Percentiles rank a stretch among this genome's conserved stretches.
phyloP scores from a whole-genome alignment of 1,140 invertebrate species.

The Drosophila prosaltans region DNA sequence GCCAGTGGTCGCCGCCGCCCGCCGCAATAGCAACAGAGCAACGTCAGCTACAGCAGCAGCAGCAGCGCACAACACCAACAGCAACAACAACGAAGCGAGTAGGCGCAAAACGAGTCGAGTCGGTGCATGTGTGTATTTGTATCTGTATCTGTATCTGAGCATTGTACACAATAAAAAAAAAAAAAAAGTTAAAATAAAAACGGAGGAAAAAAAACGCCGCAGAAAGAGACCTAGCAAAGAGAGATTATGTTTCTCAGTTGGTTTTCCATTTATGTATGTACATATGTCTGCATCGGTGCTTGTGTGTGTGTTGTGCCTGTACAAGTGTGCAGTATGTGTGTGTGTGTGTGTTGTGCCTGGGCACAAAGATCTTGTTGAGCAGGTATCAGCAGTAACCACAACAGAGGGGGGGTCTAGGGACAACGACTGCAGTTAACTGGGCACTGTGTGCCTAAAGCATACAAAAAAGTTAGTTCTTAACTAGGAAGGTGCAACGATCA shows the following conservation, averaged over 20 bases:
- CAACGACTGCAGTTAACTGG: slow-evolving; percentile 38
- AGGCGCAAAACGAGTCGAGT: slow-evolving; percentile 49
- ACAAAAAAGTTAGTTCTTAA: too few species aligned
- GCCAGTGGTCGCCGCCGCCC: neutral
- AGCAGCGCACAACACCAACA: neutral
- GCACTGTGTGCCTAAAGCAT: neutral
- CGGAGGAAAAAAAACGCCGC: slow-evolving; percentile 12
- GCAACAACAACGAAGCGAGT: slow-evolving; percentile 15
- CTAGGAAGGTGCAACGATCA: neutral
- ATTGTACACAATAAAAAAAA: slow-evolving; percentile 31
- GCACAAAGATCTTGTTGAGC: slow-evolving; percentile 76
- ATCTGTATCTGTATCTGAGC: slow-evolving; percentile 49
- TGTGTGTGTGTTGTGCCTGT: slow-evolving; percentile 9
- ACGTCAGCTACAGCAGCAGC: neutral
- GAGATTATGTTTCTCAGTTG: slow-evolving; percentile 21
- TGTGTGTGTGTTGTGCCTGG: slow-evolving; percentile 19
- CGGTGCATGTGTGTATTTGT: slow-evolving; percentile 38
- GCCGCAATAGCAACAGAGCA: neutral
- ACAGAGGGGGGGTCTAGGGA: slow-evolving; percentile 27
- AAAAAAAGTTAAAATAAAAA: slow-evolving; percentile 27
- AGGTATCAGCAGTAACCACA: slow-evolving; percentile 56
- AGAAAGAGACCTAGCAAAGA: slow-evolving; percentile 36
- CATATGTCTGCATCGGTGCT: neutral
- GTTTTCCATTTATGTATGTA: neutral
- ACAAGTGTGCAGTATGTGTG: slow-evolving; percentile 4